phyloP scores from a whole-genome alignment of 2,797 vertebrate genomes.

The Danio jaintianensis region DNA sequence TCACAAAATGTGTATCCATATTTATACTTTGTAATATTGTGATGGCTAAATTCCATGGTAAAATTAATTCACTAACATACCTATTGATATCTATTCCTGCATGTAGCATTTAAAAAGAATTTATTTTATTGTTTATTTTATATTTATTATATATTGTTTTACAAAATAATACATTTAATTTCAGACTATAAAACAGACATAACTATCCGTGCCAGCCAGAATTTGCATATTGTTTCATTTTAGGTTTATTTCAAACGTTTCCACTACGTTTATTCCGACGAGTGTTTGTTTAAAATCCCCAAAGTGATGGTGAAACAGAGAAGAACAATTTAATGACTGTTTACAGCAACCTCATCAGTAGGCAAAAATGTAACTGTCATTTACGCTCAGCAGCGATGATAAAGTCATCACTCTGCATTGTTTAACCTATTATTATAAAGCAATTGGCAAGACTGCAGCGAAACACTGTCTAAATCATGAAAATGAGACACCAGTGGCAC shows the following conservation, averaged over 20 bases:
- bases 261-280: conserved; percentile 11
- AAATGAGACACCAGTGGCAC: conserved; percentile 22
- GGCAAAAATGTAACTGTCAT: conserved; percentile 9
- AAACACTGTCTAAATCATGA: conserved; percentile 42
- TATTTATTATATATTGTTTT: too few relatives aligned
- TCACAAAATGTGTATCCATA: background rate
- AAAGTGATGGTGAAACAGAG: conserved; percentile 14
- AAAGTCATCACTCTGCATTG: conserved; percentile 18
- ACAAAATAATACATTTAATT: too few relatives aligned
- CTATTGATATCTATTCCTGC: too few relatives aligned
- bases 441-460: background rate
- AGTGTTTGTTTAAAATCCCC: background rate
- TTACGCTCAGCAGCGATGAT: conserved; percentile 20
- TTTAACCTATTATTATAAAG: conserved; percentile 43
- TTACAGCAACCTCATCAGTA: conserved; percentile 31
- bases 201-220: background rate
- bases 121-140: too few relatives aligned
- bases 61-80: too few relatives aligned
- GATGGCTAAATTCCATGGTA: background rate
- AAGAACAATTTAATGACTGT: conserved; percentile 32
- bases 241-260: background rate
- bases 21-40: background rate
- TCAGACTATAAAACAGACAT: too few relatives aligned
- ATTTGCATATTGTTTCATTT: background rate
- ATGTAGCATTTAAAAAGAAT: too few relatives aligned